Percentiles rank a stretch among this genome's conserved stretches.
Conservation (phyloP, 2,113 vertebrate species). For the Eretmodus cyanostictus region DNA sequence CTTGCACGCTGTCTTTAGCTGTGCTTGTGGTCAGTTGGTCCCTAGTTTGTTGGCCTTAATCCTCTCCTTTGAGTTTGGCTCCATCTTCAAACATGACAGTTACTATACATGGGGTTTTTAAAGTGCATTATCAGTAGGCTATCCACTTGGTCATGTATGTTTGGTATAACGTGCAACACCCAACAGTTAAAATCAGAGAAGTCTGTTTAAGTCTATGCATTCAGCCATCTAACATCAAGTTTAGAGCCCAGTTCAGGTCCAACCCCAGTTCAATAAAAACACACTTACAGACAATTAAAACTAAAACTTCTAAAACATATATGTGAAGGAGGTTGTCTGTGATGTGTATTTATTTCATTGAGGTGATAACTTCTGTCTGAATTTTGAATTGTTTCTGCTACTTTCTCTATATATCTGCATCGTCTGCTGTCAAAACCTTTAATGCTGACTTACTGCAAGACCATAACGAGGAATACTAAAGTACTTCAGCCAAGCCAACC, state of each 20-base stretch:
- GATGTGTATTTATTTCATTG: neutral
- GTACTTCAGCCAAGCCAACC: constrained; percentile 89
- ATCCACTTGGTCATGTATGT: neutral
- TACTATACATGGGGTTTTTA: neutral
- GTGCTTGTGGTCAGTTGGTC: neutral
- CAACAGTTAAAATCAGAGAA: neutral
- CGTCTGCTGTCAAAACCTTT: neutral
- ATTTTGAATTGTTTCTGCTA: neutral
- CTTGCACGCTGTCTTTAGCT: neutral
- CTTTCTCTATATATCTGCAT: neutral
- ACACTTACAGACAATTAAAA: neutral
- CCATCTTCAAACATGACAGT: neutral
- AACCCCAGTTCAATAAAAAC: neutral
- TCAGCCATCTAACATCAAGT: neutral
- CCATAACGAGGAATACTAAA: constrained; percentile 89
- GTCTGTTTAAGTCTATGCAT: neutral
- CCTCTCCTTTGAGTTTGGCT: neutral
- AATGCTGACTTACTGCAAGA: constrained; percentile 71
- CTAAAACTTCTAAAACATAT: neutral
- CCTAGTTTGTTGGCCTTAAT: neutral
- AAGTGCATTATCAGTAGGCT: neutral
- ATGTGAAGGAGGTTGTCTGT: neutral
- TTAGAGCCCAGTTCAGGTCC: neutral
- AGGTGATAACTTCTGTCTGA: neutral
- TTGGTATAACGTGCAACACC: neutral